These are phyloP conservation scores for Hypocryptadius cinnamomeus DNA, from an alignment of 2,113 vertebrate species.

Conservation along the genomic window DNA sequence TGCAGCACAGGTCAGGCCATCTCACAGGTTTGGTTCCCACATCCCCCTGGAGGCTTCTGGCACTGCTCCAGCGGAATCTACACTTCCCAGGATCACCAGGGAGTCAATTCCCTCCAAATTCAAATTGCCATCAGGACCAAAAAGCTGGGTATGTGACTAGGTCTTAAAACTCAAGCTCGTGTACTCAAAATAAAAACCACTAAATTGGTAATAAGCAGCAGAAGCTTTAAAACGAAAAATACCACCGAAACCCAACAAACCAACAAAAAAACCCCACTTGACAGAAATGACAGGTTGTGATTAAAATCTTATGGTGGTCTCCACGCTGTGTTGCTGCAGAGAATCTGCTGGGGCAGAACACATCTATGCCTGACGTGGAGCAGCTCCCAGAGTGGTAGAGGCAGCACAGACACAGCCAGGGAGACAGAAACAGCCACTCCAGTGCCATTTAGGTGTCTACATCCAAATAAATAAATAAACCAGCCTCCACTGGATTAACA, in stretches of 20 bases:
- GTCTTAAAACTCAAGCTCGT: neutral
- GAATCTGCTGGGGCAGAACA: neutral
- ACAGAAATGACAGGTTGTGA: neutral
- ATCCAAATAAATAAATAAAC: neutral
- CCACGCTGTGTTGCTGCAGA: fast-evolving
- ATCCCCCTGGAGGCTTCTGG: neutral
- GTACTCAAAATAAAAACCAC: neutral
- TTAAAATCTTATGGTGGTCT: too few species aligned
- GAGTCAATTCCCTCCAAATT: neutral
- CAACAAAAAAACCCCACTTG: neutral
- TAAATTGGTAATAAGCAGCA: neutral
- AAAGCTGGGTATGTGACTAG: neutral
- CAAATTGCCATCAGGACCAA: neutral
- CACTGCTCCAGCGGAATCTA: neutral
- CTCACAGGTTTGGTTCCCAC: neutral
- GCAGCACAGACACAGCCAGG: neutral
- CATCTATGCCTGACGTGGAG: fast-evolving
- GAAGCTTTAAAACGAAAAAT: neutral
- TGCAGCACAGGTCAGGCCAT: fast-evolving
- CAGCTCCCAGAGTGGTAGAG: neutral
- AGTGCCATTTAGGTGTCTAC: neutral
- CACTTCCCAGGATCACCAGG: neutral
- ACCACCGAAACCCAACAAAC: neutral
- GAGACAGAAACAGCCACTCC: neutral
- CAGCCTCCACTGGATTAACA: neutral